phyloP scores from a whole-genome alignment of 2,797 vertebrate species.

The Ispidina lecontei region DNA sequence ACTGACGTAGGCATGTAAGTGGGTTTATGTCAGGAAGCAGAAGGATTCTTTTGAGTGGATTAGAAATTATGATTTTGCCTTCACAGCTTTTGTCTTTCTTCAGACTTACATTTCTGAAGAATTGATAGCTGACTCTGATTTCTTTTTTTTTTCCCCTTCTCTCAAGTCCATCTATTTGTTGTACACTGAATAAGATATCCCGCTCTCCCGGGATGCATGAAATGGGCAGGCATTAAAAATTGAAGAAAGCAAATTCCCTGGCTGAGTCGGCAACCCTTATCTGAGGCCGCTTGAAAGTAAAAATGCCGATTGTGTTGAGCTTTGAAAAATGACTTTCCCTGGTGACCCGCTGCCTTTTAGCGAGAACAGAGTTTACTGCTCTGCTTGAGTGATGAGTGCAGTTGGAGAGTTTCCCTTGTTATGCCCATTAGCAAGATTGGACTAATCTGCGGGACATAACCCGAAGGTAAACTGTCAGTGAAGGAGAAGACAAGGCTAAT shows the following conservation, averaged over 20 bases:
- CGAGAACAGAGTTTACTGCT: slow-evolving; percentile 43
- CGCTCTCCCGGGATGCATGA: slow-evolving; percentile 33
- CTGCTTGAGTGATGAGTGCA: slow-evolving; percentile 55
- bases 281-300: slow-evolving; percentile 60
- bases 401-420: slow-evolving; percentile 54
- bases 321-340: slow-evolving; percentile 72
- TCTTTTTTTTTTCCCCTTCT: accelerated
- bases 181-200: slow-evolving; percentile 35
- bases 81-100: slow-evolving; percentile 5
- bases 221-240: slow-evolving; percentile 71
- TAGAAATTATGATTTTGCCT: neutral
- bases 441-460: slow-evolving; percentile 44
- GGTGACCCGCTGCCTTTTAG: slow-evolving; percentile 68
- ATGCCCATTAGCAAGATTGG: slow-evolving; percentile 63
- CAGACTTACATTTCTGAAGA: slow-evolving; percentile 23
- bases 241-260: slow-evolving; percentile 54
- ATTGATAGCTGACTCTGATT: neutral
- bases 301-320: slow-evolving; percentile 61
- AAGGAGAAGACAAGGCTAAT: slow-evolving; percentile 41
- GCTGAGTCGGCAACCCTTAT: slow-evolving; percentile 45
- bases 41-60: neutral
- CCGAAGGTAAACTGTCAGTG: slow-evolving; percentile 60
- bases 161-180: slow-evolving; percentile 1
- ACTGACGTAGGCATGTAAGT: neutral
- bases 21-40: neutral